These are phyloP conservation scores for Sarcophaga subvicina DNA, from an alignment of 2,888 invertebrate species.

Conservation along the genomic window DNA sequence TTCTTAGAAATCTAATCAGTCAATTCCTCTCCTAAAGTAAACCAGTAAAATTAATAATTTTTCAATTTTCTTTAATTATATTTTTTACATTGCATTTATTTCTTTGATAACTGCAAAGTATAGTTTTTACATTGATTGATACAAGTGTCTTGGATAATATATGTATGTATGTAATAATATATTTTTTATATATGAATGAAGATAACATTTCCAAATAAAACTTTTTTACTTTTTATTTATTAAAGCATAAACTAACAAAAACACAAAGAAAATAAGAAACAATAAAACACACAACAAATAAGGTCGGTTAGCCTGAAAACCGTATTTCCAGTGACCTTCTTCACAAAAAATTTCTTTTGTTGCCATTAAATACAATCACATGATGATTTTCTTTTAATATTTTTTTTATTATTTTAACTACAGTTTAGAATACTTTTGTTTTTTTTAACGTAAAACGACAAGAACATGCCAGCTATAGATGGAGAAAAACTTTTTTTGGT, in stretches of 20 bases:
- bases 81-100: constrained; percentile 34
- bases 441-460: constrained; percentile 8
- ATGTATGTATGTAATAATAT: too few relatives aligned
- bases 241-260: constrained; percentile 54
- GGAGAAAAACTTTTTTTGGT: not conserved
- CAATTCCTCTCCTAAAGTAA: not conserved
- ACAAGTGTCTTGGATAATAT: constrained; percentile 68
- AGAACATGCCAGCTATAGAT: constrained; percentile 8
- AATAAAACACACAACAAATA: constrained; percentile 29
- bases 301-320: not conserved
- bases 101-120: constrained; percentile 12
- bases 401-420: constrained; percentile 26
- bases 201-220: constrained; percentile 54
- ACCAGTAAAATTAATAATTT: not conserved
- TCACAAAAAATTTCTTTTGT: constrained; percentile 30
- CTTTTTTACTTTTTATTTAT: not conserved
- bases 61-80: constrained; percentile 14
- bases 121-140: constrained; percentile 70
- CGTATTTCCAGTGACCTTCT: constrained; percentile 14
- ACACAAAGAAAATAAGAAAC: constrained; percentile 46
- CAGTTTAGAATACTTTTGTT: constrained; percentile 41
- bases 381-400: constrained; percentile 17
- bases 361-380: constrained; percentile 19
- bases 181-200: constrained; percentile 69
- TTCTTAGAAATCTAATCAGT: not conserved